Conservation (phyloP, 2,888 invertebrate species). For the Eupithecia dodoneata region DNA sequence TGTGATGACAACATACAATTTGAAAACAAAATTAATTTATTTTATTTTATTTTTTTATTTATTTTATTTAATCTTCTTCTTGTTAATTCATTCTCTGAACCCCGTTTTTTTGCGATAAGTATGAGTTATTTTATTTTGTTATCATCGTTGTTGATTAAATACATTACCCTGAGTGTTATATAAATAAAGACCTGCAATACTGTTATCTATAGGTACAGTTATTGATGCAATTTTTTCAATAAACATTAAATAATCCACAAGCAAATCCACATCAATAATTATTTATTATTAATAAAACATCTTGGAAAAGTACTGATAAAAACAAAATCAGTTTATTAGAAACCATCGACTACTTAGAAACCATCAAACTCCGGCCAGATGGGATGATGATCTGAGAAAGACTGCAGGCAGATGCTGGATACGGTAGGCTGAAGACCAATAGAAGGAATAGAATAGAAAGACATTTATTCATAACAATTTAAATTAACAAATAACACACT, state of each 20-base stretch:
- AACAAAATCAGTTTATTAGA: background rate
- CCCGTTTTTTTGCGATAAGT: background rate
- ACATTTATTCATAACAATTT: no score
- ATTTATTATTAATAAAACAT: background rate
- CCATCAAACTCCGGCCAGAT: no score
- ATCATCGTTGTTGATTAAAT: background rate
- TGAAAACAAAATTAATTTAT: background rate
- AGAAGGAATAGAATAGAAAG: no score
- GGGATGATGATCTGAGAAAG: no score
- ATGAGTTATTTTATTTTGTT: background rate
- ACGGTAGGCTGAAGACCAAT: no score
- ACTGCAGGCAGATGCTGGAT: no score
- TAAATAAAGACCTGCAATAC: background rate
- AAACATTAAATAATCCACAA: constrained; percentile 17
- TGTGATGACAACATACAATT: background rate
- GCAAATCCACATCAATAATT: constrained; percentile 9
- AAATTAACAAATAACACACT: no score
- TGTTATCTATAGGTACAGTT: background rate
- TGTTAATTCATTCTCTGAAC: background rate
- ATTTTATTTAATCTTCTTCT: no score
- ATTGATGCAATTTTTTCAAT: constrained; percentile 18
- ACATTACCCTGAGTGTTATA: background rate
- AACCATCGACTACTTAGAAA: no score
- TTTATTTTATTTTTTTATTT: no score
- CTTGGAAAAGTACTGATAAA: background rate